phyloP scores from a whole-genome alignment of 2,888 invertebrate species.

The Drosophila tripunctata region DNA sequence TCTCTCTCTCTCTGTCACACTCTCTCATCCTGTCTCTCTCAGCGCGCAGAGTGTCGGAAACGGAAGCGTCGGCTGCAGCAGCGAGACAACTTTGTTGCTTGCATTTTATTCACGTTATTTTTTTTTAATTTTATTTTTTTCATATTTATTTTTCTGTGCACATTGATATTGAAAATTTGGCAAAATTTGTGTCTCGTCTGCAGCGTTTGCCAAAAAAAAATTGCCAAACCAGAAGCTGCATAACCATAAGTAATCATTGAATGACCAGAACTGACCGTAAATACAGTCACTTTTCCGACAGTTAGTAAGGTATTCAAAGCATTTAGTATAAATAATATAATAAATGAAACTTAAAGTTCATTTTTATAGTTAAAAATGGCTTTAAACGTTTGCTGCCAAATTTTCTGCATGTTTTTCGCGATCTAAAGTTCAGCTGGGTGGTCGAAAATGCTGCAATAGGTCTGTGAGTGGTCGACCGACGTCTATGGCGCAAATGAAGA shows the following conservation, averaged over 20 bases:
- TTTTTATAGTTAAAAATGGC: neutral
- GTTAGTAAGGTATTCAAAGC: no score
- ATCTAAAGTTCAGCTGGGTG: conserved; percentile 21
- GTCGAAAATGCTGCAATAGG: neutral
- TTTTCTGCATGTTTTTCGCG: neutral
- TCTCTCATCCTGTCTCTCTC: neutral
- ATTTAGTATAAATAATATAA: neutral
- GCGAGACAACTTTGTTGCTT: conserved; percentile 49
- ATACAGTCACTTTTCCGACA: neutral
- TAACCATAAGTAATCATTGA: neutral
- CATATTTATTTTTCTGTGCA: conserved; percentile 4
- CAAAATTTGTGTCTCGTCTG: conserved; percentile 34
- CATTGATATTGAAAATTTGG: conserved; percentile 50
- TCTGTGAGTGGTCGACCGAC: conserved; percentile 19
- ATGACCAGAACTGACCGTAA: neutral
- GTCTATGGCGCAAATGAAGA: conserved; percentile 24
- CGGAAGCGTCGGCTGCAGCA: conserved; percentile 45
- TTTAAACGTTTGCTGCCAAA: neutral
- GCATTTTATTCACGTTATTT: conserved; percentile 22
- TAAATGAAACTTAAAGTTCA: no score
- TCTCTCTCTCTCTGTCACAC: neutral
- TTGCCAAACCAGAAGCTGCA: conserved; percentile 4
- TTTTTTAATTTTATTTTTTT: conserved; percentile 8
- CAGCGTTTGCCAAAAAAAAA: conserved; percentile 42
- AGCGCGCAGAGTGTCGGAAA: conserved; percentile 33